Evolutionary conservation across 2,797 vertebrate genomes (phyloP).

Genomic region (Calcarius lapponicus): DNA sequence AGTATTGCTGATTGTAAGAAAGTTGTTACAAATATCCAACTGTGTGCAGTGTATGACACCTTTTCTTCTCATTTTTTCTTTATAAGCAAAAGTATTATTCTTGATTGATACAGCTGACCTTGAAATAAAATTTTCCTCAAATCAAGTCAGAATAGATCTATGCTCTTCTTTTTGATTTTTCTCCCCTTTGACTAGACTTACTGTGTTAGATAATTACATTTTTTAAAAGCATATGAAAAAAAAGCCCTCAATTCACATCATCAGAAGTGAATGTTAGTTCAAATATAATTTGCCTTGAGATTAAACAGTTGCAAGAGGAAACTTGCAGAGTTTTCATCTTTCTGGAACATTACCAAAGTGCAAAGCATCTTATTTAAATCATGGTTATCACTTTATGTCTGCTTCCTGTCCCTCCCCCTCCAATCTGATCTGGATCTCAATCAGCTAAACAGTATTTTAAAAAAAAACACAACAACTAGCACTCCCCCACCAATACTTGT

Average conservation of each 20-base stretch:
- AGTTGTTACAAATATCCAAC: background rate
- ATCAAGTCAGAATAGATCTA: background rate
- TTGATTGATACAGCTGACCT: background rate
- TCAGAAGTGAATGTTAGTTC: background rate
- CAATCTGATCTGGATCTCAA: background rate
- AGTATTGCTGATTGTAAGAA: background rate
- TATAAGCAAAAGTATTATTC: background rate
- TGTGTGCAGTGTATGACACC: background rate
- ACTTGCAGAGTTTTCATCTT: background rate
- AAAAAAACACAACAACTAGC: accelerated
- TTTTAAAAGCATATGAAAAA: background rate
- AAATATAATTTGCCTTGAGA: background rate
- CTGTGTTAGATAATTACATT: background rate
- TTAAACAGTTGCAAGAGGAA: background rate
- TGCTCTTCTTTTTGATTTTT: background rate
- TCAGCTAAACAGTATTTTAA: background rate
- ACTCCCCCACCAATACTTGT: background rate
- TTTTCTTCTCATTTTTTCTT: background rate
- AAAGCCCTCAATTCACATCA: background rate
- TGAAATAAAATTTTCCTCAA: conserved; percentile 36
- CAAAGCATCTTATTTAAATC: background rate
- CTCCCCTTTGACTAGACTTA: background rate
- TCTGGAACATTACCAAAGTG: background rate
- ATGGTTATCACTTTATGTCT: background rate
- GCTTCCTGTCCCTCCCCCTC: background rate